Conservation (phyloP, 2,888 invertebrate species). For the Orthosia gracilis region DNA sequence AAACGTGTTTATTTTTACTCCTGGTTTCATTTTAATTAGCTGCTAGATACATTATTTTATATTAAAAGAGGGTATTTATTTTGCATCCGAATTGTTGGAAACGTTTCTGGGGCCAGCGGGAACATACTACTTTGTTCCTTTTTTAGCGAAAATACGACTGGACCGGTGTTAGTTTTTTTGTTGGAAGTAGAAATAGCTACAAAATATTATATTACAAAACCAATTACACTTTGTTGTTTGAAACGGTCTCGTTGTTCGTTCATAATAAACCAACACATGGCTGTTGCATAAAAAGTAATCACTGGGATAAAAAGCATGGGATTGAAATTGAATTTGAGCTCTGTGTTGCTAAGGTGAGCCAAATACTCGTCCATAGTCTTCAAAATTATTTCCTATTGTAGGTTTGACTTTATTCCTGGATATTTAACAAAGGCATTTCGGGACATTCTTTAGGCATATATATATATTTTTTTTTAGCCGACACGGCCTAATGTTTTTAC, state of each 20-base stretch:
- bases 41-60: constrained; percentile 53
- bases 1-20: constrained; percentile 45
- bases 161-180: background rate
- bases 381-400: too few species aligned
- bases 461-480: too few species aligned
- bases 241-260: background rate
- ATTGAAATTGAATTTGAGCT: too few species aligned
- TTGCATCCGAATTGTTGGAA: constrained; percentile 36
- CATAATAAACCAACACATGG: too few species aligned
- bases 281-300: too few species aligned
- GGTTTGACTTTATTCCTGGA: too few species aligned
- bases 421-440: too few species aligned
- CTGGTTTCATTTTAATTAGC: constrained; percentile 55
- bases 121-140: background rate
- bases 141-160: background rate
- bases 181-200: background rate
- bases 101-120: constrained; percentile 10
- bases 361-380: too few species aligned
- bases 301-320: too few species aligned
- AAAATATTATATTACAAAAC: background rate
- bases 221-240: background rate
- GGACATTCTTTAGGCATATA: too few species aligned
- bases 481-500: too few species aligned
- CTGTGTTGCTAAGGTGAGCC: too few species aligned
- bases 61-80: constrained; percentile 53